phyloP scores from a whole-genome alignment of 53 echinoderm and acorn worm species.

The Arbacia lixula region DNA sequence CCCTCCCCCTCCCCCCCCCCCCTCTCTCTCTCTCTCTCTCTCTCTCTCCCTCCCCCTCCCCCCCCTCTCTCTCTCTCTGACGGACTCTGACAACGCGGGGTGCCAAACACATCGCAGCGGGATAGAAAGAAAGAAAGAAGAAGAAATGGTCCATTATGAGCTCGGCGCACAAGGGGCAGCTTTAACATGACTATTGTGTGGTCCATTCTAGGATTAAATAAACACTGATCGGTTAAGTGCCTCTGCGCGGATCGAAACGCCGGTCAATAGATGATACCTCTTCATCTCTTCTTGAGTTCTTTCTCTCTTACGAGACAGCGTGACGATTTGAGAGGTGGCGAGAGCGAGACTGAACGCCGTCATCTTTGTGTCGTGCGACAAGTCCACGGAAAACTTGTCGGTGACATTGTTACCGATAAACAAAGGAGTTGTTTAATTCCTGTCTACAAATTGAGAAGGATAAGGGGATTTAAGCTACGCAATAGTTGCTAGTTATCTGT shows the following conservation, averaged over 20 bases:
- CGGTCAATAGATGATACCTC: conserved; percentile 5
- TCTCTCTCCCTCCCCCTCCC: neutral
- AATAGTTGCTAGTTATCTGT: too few species aligned
- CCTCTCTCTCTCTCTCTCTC: neutral
- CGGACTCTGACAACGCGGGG: too few species aligned
- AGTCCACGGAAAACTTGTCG: too few species aligned
- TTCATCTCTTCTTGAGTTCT: neutral
- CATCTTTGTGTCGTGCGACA: too few species aligned
- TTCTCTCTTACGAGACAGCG: too few species aligned
- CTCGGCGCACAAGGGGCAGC: neutral
- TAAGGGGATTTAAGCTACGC: too few species aligned
- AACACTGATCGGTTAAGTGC: conserved; percentile 42
- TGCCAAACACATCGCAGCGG: neutral
- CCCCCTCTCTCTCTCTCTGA: neutral
- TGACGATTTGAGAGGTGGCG: too few species aligned
- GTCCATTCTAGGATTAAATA: conserved; percentile 44
- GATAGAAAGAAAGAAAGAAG: too few species aligned
- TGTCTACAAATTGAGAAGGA: too few species aligned
- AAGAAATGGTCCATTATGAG: neutral
- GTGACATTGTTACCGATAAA: too few species aligned
- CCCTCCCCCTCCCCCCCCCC: neutral
- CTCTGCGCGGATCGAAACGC: conserved; percentile 5
- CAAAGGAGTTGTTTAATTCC: too few species aligned
- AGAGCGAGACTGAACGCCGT: too few species aligned
- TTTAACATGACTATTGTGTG: conserved; percentile 45